Conservation (phyloP, 1,140 invertebrate genomes). For the Muscidifurax raptorellus region DNA sequence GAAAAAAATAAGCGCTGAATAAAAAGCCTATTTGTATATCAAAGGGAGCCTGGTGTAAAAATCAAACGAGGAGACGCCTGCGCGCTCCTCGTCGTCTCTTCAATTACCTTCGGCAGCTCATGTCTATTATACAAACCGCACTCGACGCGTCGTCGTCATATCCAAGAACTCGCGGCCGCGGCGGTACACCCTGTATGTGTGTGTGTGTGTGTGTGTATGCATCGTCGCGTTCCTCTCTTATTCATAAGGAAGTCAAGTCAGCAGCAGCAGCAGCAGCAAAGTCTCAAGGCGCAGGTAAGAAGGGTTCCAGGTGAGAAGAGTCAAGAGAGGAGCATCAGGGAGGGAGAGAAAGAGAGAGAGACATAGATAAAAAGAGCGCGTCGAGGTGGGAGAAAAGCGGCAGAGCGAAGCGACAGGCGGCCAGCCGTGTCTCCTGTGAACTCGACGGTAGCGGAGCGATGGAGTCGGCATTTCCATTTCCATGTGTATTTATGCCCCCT, state of each 20-base stretch:
- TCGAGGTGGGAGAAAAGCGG: conserved; percentile 64
- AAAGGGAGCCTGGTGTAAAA: neutral
- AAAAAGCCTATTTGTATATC: neutral
- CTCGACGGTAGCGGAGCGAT: conserved; percentile 51
- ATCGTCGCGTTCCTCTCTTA: neutral
- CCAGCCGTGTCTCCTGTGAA: conserved; percentile 70
- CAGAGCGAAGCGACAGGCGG: conserved; percentile 66
- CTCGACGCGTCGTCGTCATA: neutral
- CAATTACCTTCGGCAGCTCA: neutral
- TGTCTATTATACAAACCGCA: neutral
- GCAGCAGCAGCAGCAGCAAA: neutral
- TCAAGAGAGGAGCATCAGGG: neutral
- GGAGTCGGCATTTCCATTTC: conserved; percentile 61
- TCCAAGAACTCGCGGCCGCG: neutral
- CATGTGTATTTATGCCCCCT: conserved; percentile 62
- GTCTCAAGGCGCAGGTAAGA: conserved; percentile 36
- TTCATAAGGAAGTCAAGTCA: conserved; percentile 4
- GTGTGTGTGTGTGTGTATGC: neutral
- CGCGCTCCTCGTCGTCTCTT: neutral
- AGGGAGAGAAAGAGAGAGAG: conserved; percentile 37
- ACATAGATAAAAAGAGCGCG: neutral
- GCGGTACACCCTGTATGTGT: conserved; percentile 4
- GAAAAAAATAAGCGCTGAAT: too few species aligned
- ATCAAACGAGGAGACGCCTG: neutral
- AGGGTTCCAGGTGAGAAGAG: conserved; percentile 58